Evolutionary conservation across 2,797 vertebrate species (phyloP).

Genomic region (Sebastes miniatus): DNA sequence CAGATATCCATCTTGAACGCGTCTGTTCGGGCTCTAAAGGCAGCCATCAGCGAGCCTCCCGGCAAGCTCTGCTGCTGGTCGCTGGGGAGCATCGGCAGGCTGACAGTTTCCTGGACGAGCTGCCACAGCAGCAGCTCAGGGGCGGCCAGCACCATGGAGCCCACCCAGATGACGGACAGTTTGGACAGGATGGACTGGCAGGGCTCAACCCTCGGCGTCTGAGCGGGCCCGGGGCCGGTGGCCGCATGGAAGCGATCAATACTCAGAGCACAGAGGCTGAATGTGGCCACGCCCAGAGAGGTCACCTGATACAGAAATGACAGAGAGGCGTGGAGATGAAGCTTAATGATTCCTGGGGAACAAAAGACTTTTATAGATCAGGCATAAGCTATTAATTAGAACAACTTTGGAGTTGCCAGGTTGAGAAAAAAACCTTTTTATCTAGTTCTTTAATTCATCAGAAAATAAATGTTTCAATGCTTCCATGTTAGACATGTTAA

Average conservation of each 20-base stretch:
- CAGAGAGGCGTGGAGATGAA: neutral
- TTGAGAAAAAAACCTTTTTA: neutral
- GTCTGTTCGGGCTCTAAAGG: conserved; percentile 7
- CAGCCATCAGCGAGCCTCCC: conserved; percentile 32
- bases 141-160: conserved; percentile 88
- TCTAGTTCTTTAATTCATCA: neutral
- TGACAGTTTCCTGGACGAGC: conserved; percentile 79
- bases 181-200: conserved; percentile 94
- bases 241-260: conserved; percentile 93
- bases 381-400: neutral
- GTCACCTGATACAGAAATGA: conserved; percentile 82
- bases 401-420: neutral
- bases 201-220: conserved; percentile 83
- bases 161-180: conserved; percentile 93
- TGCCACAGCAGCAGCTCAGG: conserved; percentile 94
- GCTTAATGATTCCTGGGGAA: neutral
- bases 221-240: conserved; percentile 83
- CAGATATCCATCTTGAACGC: conserved; percentile 81
- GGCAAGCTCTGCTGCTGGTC: conserved; percentile 44
- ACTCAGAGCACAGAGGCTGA: conserved; percentile 95
- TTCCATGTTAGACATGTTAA: neutral
- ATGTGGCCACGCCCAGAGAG: conserved; percentile 92
- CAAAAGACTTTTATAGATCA: neutral
- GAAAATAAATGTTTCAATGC: neutral
- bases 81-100: neutral